A percentile compares a stretch with the other conserved stretches of the same genome.
These are phyloP conservation scores for Eupithecia tripunctaria DNA, from an alignment of 2,888 invertebrate species.

Conservation along the genomic window DNA sequence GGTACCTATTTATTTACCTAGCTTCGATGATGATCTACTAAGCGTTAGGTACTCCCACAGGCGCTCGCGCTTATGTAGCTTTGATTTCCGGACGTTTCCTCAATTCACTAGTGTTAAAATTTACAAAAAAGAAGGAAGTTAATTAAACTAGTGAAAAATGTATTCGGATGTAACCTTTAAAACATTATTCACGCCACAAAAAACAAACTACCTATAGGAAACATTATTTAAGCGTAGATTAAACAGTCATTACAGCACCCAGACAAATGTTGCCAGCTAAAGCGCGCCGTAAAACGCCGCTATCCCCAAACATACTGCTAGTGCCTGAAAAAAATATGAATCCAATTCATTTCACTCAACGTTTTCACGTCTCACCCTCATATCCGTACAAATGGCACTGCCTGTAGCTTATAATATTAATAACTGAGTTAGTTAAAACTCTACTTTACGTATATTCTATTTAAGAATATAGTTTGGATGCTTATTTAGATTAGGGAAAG, in stretches of 20 bases:
- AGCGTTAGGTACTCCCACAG: too few species aligned
- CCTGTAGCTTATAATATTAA: slow-evolving; percentile 6
- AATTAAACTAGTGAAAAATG: background rate
- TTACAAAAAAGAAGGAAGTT: background rate
- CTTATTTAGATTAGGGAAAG: too few species aligned
- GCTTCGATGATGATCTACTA: background rate
- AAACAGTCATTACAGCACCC: slow-evolving; percentile 2
- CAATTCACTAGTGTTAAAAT: background rate
- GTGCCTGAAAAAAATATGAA: slow-evolving; percentile 36
- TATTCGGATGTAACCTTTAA: background rate
- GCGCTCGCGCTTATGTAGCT: too few species aligned
- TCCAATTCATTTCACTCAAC: slow-evolving; percentile 45
- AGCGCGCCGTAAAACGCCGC: slow-evolving; percentile 10
- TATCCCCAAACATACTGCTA: slow-evolving; percentile 24
- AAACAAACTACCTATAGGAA: background rate
- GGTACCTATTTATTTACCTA: too few species aligned
- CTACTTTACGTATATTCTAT: too few species aligned
- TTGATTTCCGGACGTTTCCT: background rate
- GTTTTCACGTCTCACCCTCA: slow-evolving; percentile 32
- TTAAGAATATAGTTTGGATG: too few species aligned
- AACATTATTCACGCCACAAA: background rate
- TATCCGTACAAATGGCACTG: slow-evolving; percentile 34
- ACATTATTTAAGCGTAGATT: slow-evolving; percentile 1
- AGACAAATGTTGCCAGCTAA: slow-evolving; percentile 13
- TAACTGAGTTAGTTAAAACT: background rate